Evolutionary conservation across 2,113 vertebrate genomes (phyloP).

Genomic region (Mixornis gularis): DNA sequence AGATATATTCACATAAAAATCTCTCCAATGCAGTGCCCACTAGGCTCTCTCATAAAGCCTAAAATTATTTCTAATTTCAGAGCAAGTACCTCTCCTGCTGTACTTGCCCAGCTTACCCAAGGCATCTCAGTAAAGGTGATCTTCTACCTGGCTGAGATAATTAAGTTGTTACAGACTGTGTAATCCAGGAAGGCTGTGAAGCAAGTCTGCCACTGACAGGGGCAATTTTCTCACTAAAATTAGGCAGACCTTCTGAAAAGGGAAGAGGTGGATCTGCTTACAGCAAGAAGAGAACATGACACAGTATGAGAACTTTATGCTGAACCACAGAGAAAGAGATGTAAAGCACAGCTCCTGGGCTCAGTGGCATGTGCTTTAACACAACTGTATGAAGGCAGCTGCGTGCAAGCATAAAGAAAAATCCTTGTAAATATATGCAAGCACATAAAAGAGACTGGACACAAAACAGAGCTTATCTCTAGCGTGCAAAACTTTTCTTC

Average conservation of each 20-base stretch:
- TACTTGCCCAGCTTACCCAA: not conserved
- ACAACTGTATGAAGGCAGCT: not conserved
- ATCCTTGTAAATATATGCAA: not conserved
- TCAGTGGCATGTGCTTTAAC: not conserved
- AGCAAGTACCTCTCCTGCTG: not conserved
- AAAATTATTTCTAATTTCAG: not conserved
- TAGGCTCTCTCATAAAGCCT: not conserved
- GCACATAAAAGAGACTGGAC: not conserved
- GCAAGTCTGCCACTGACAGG: not conserved
- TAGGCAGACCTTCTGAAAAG: not conserved
- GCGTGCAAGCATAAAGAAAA: not conserved
- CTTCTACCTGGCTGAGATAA: not conserved
- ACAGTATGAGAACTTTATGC: not conserved
- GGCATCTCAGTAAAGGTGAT: not conserved
- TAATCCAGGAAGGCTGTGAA: not conserved
- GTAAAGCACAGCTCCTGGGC: not conserved
- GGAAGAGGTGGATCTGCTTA: not conserved
- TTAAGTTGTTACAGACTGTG: not conserved
- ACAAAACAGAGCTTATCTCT: not conserved
- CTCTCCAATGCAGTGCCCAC: rapidly evolving
- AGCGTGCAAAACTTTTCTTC: not conserved
- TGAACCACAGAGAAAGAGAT: not conserved
- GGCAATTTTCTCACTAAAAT: not conserved
- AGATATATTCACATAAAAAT: not conserved
- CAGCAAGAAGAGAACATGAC: not conserved